These are phyloP conservation scores for Intellagama lesueurii DNA, from an alignment of 2,797 vertebrate genomes.

Conservation along the genomic window DNA sequence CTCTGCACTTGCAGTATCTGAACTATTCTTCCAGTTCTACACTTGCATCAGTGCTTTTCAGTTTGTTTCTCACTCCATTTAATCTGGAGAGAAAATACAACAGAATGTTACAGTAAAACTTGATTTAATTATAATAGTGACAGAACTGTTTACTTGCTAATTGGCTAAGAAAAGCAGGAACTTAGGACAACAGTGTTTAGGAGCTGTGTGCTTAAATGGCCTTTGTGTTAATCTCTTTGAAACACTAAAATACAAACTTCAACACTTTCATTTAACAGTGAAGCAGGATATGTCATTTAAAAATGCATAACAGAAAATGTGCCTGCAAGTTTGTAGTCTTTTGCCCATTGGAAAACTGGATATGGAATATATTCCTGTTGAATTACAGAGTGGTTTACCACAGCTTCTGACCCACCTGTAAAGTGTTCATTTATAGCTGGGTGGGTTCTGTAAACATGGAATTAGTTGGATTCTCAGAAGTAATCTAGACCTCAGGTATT, in stretches of 20 bases:
- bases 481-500: background rate
- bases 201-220: background rate
- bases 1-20: slow-evolving; percentile 51
- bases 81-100: slow-evolving; percentile 6
- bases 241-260: background rate
- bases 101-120: background rate
- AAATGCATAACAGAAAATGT: background rate
- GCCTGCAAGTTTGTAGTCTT: background rate
- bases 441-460: background rate
- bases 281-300: slow-evolving; percentile 25
- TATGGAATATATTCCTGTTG: slow-evolving; percentile 11
- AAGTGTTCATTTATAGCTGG: background rate
- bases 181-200: background rate
- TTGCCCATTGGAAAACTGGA: slow-evolving; percentile 27
- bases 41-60: slow-evolving; percentile 37
- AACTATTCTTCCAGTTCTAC: slow-evolving; percentile 51
- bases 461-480: slow-evolving; percentile 15
- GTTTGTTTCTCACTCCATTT: slow-evolving; percentile 33
- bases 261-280: background rate
- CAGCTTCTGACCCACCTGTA: background rate
- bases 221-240: background rate
- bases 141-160: background rate
- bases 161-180: background rate
- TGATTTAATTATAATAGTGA: background rate
- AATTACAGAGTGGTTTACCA: background rate